These are phyloP conservation scores for Drosophila hydei DNA, from an alignment of 1,140 invertebrate genomes.

Conservation along the genomic window DNA sequence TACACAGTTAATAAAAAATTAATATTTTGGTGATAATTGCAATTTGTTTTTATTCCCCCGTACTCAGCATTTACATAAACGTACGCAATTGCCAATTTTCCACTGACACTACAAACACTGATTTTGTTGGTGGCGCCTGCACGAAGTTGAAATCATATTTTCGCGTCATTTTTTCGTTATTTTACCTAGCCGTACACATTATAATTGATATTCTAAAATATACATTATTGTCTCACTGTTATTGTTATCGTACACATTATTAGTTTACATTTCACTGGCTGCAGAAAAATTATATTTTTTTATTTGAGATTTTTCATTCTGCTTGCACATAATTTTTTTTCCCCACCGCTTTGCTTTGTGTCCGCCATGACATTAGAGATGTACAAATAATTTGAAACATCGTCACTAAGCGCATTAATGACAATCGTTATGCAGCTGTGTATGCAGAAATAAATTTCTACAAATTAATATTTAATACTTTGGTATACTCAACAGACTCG, in stretches of 20 bases:
- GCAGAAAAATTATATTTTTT: conserved; percentile 63
- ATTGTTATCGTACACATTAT: conserved; percentile 34
- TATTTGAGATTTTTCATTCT: conserved; percentile 61
- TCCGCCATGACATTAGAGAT: conserved; percentile 57
- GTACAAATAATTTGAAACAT: conserved; percentile 16
- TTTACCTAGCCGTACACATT: conserved; percentile 17
- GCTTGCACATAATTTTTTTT: conserved; percentile 79
- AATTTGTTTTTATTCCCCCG: conserved; percentile 42
- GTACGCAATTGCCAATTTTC: conserved; percentile 55
- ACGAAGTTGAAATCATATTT: conserved; percentile 71
- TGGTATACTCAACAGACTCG: background rate
- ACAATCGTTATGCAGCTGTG: conserved; percentile 27
- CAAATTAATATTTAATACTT: background rate
- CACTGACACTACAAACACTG: conserved; percentile 63
- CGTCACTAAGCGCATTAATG: conserved; percentile 10
- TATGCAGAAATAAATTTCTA: background rate
- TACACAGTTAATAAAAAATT: conserved; percentile 30
- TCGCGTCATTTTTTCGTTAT: conserved; percentile 65
- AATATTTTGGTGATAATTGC: conserved; percentile 11
- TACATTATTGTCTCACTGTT: conserved; percentile 61
- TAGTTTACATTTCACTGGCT: conserved; percentile 61
- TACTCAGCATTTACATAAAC: conserved; percentile 46
- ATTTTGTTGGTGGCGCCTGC: conserved; percentile 74
- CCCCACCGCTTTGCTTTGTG: conserved; percentile 74
- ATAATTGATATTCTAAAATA: conserved; percentile 48